Evolutionary conservation across 2,797 vertebrate species (phyloP).

Genomic region (Peromyscus nudipes): DNA sequence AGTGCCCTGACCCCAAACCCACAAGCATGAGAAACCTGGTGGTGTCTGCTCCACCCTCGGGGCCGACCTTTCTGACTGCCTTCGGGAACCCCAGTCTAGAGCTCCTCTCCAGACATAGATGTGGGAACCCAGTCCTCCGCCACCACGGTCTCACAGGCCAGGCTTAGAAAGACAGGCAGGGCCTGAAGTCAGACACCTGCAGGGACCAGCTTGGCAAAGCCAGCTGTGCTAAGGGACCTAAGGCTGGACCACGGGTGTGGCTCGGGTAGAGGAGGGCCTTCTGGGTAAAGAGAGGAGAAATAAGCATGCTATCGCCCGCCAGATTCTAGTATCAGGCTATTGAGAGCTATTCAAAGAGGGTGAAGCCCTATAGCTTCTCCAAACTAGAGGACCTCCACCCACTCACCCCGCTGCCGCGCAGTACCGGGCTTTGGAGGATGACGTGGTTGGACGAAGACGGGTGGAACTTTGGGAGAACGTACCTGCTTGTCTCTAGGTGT

Average conservation of each 20-base stretch:
- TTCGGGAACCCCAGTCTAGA: neutral
- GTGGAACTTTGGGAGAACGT: no score
- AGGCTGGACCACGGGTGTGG: neutral
- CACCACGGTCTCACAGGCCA: neutral
- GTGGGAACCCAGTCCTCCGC: neutral
- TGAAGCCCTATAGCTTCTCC: neutral
- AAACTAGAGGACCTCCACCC: neutral
- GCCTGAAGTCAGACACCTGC: neutral
- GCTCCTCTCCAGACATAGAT: neutral
- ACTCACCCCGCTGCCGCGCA: fast-evolving
- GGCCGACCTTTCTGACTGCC: neutral
- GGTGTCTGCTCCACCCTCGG: neutral
- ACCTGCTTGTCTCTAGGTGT: neutral
- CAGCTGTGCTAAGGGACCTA: neutral
- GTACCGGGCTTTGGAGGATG: neutral
- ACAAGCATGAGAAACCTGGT: neutral
- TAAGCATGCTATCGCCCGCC: neutral
- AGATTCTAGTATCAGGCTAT: neutral
- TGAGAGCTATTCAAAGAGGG: neutral
- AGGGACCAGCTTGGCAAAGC: neutral
- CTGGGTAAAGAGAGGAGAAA: neutral
- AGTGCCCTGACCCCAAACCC: neutral
- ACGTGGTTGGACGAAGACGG: neutral
- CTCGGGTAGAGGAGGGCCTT: neutral
- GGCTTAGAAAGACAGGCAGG: neutral